Evolutionary conservation across 2,113 vertebrate genomes (phyloP).

Genomic region (Archocentrus centrarchus): DNA sequence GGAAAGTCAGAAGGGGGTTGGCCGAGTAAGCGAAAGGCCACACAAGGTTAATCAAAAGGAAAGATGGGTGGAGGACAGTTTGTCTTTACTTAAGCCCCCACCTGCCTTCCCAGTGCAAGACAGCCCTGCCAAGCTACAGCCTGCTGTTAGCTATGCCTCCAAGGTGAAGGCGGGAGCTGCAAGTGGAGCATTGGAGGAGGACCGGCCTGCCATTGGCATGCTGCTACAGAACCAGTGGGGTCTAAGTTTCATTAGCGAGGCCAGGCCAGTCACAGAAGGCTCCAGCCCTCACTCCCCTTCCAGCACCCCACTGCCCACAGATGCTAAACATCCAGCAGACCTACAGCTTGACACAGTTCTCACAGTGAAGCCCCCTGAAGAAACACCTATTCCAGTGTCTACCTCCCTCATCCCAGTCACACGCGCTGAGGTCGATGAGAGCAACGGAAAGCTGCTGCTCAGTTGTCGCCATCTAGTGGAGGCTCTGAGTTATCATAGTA

Average conservation of each 20-base stretch:
- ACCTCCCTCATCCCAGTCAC: conserved; percentile 21
- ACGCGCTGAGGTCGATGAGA: conserved; percentile 52
- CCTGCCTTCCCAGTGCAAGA: conserved; percentile 87
- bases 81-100: conserved; percentile 85
- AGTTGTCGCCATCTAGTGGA: conserved; percentile 83
- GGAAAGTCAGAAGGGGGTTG: conserved; percentile 58
- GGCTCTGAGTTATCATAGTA: conserved; percentile 81
- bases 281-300: not conserved
- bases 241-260: conserved; percentile 87
- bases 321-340: conserved; percentile 34
- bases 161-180: conserved; percentile 85
- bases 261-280: conserved; percentile 53
- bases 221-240: conserved; percentile 89
- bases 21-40: conserved; percentile 55
- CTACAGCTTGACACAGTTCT: conserved; percentile 23
- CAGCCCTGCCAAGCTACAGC: conserved; percentile 87
- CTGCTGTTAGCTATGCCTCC: conserved; percentile 87
- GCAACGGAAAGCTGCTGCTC: conserved; percentile 78
- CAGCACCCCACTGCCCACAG: conserved; percentile 31
- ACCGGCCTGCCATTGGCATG: conserved; percentile 82
- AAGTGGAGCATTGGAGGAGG: conserved; percentile 68
- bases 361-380: conserved; percentile 29
- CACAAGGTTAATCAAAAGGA: conserved; percentile 72
- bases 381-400: conserved; percentile 28
- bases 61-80: conserved; percentile 81